phyloP scores from a whole-genome alignment of 1,140 invertebrate species.

The Phymorhynchus buccinoides region DNA sequence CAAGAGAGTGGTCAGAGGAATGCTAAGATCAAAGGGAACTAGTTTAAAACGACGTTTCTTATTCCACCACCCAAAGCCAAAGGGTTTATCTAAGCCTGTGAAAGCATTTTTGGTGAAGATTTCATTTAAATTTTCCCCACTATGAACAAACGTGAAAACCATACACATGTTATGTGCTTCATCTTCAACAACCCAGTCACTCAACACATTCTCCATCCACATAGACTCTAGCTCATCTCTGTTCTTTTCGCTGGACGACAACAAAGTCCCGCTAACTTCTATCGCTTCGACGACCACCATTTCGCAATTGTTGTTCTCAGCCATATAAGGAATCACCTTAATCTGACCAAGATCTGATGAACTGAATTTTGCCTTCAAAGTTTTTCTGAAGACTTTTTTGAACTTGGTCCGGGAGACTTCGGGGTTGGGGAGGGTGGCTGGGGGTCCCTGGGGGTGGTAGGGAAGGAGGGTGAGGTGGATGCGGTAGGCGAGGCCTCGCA shows the following conservation, averaged over 20 bases:
- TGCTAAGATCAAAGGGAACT: background rate
- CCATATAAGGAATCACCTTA: background rate
- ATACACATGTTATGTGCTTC: background rate
- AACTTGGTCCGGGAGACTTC: no score
- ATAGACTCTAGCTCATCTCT: background rate
- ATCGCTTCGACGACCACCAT: background rate
- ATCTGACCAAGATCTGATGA: background rate
- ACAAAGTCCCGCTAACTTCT: background rate
- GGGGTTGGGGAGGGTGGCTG: background rate
- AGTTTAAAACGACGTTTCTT: background rate
- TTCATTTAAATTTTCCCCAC: background rate
- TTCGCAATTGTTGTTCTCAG: no score
- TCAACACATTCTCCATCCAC: background rate
- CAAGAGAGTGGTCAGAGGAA: background rate
- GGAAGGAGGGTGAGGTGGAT: background rate
- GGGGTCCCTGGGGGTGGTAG: no score
- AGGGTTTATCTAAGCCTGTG: background rate
- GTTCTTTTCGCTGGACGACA: background rate
- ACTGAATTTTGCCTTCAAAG: no score
- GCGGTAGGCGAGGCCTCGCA: conserved; percentile 4
- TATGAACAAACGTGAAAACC: background rate
- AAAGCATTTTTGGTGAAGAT: background rate
- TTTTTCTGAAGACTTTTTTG: background rate
- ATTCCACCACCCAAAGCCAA: background rate
- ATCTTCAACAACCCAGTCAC: conserved; percentile 5